Base-by-base conservation (phyloP, 2,113 vertebrate genomes). In the Brachionichthys hirsutus region DNA sequence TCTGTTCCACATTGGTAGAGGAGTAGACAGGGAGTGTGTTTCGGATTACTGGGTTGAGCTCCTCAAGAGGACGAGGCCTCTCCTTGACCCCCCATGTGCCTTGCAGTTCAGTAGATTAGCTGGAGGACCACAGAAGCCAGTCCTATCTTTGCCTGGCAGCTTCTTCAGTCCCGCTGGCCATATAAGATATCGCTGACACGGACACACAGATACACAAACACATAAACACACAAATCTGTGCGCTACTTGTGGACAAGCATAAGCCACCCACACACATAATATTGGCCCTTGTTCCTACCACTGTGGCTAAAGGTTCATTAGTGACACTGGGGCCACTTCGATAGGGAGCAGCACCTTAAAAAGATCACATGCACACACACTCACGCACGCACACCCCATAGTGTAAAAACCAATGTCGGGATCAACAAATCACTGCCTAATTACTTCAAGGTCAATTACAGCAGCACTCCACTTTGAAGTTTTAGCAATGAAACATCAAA, bases 61-160 rank as follows among this genome's bases (percentile, higher is more conserved):
- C 11, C 45, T 41, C 17, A 66, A 74, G 74, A 85, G 79, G 82
- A 84, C 71, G 3, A 61, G 59, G 50, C 77, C 73, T 87, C 83
- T 87, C 85, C 86, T 86, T 87, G 86, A 88, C 86, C 86, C 78
- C 56, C 36, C 45, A 53, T 8, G n/a, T 62, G 74, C 70, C 71
- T 85, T 54, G 64, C 73, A 79, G 81, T 80, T 84, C 73, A 79
- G 77, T 84, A 85, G 88, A 88, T 89, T 86, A 89, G 78, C 73
- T 42, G 41, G 34, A 77, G 66, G 74, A 78, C 76, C 81, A 85
- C 75, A 73, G 82, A 78, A 71, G 57, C 77, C 74, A 54, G 56
- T 55, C 46, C 77, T 87, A 88, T 88, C 80, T 4, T 71, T 49
- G 8, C 35, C 67, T 75, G 63, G 59, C 86, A 87, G 86, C 70